These are phyloP conservation scores for Siderastrea radians DNA, from an alignment of 92 coral and sea anemone species.

Conservation along the genomic window DNA sequence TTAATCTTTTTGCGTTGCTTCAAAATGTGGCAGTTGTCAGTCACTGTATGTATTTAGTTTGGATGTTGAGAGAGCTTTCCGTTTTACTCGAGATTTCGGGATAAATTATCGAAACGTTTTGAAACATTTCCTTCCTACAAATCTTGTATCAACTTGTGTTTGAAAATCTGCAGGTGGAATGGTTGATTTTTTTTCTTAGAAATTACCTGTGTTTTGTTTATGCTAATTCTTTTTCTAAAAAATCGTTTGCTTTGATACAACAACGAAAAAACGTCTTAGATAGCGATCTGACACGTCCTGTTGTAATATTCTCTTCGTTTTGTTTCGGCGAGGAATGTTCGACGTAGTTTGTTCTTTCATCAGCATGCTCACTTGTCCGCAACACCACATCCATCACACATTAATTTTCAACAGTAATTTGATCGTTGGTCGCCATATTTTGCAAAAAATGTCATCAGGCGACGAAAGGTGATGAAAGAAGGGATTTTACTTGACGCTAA, in stretches of 20 bases:
- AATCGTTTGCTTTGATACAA: background rate
- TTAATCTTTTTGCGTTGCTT: background rate
- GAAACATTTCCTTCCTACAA: background rate
- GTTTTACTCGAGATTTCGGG: background rate
- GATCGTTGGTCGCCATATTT: background rate
- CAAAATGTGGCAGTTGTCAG: background rate
- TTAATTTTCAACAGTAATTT: background rate
- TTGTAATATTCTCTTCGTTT: background rate
- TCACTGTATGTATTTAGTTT: background rate
- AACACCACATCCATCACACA: too few relatives aligned
- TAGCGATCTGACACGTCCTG: conserved; percentile 2
- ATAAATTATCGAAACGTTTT: background rate
- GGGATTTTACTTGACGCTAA: background rate
- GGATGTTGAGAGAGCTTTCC: conserved; percentile 6
- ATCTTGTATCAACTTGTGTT: background rate
- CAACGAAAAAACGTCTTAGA: background rate
- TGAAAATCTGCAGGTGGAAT: background rate
- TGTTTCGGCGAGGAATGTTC: too few relatives aligned
- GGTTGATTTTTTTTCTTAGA: too few relatives aligned
- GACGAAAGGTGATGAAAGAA: background rate
- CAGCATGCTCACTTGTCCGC: too few relatives aligned
- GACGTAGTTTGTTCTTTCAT: too few relatives aligned
- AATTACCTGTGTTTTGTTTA: too few relatives aligned
- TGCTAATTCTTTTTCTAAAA: background rate
- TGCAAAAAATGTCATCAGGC: background rate